Evolutionary conservation across 2,113 vertebrate species (phyloP).

Genomic region (human (Homo sapiens)): DNA sequence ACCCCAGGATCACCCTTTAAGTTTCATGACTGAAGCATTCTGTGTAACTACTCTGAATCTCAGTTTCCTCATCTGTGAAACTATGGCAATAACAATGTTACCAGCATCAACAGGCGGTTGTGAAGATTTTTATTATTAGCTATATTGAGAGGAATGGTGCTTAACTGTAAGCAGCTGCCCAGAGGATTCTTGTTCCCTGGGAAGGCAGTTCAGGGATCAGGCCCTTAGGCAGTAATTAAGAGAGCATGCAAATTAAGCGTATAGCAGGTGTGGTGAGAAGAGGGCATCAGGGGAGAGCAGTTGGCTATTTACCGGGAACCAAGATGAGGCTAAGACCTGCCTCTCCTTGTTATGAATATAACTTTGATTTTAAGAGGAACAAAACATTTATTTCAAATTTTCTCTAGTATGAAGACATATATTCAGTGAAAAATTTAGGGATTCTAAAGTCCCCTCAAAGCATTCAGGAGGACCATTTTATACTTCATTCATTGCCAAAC

Average conservation of each 20-base stretch:
- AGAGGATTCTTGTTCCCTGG: background rate
- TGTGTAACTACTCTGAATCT: background rate
- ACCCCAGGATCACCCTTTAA: background rate
- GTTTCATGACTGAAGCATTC: background rate
- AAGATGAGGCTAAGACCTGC: background rate
- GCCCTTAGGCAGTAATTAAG: background rate
- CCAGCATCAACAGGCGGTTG: background rate
- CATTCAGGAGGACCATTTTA: background rate
- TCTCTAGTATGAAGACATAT: background rate
- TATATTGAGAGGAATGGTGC: background rate
- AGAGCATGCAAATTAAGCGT: background rate
- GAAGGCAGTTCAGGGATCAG: background rate
- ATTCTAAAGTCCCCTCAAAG: background rate
- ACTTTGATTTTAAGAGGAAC: background rate
- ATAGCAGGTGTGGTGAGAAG: no score
- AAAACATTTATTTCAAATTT: conserved; percentile 39
- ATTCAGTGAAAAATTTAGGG: background rate
- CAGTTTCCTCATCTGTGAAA: background rate
- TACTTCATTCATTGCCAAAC: background rate
- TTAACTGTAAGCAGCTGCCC: background rate
- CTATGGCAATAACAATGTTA: background rate
- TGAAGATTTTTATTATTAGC: conserved; percentile 24
- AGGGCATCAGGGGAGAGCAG: fast-evolving
- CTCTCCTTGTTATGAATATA: background rate
- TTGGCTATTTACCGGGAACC: background rate